Evolutionary conservation across 2,113 vertebrate genomes (phyloP).

Genomic region (Lates calcarifer): DNA sequence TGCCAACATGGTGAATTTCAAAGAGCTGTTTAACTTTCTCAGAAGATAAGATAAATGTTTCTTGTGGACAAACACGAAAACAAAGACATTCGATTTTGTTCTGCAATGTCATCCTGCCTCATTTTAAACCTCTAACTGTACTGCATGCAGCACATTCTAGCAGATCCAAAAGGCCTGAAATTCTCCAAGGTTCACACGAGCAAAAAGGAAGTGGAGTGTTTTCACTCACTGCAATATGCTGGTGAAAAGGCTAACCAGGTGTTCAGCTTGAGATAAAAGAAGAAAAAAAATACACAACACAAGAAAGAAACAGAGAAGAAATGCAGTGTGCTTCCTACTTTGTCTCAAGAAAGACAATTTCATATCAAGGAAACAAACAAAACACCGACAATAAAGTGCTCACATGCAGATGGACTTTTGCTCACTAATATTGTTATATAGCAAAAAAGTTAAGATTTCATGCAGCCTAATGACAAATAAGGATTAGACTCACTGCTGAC

Average conservation of each 20-base stretch:
- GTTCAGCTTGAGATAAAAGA: constrained; percentile 71
- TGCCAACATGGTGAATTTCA: constrained; percentile 33
- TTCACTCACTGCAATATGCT: constrained; percentile 78
- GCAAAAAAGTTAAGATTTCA: constrained; percentile 63
- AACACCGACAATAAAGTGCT: constrained; percentile 76
- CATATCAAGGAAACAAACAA: constrained; percentile 57
- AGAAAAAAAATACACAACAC: constrained; percentile 28
- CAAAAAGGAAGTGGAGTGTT: constrained; percentile 59
- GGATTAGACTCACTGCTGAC: constrained; percentile 49
- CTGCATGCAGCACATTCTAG: constrained; percentile 9
- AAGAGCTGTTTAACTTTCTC: constrained; percentile 37
- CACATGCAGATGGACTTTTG: constrained; percentile 75
- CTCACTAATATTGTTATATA: constrained; percentile 47
- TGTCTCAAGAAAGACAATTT: constrained; percentile 52
- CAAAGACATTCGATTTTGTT: constrained; percentile 54
- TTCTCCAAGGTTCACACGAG: constrained; percentile 52
- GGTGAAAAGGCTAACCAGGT: constrained; percentile 82
- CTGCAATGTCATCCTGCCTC: constrained; percentile 39
- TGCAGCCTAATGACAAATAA: constrained; percentile 52
- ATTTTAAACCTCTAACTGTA: constrained; percentile 9
- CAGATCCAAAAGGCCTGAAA: constrained; percentile 61
- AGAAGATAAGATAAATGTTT: constrained; percentile 52
- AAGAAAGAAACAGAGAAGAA: constrained; percentile 52
- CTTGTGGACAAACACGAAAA: constrained; percentile 58
- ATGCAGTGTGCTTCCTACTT: constrained; percentile 68